Evolutionary conservation across 2,888 invertebrate genomes (phyloP).

Genomic region (Loripinus fragilis): DNA sequence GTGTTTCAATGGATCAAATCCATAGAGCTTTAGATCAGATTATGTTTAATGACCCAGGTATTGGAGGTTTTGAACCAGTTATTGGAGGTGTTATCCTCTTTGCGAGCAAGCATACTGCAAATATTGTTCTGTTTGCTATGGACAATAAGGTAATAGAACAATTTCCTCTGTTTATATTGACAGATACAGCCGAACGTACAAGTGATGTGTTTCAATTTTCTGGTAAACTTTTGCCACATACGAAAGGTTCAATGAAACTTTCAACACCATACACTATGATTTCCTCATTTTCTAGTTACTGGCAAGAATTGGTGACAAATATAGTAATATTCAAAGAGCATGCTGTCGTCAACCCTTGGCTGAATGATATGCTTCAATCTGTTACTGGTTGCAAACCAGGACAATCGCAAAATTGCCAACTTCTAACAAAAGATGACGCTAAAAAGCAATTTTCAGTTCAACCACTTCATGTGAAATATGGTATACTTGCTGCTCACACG

Average conservation of each 20-base stretch:
- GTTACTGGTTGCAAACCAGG: not conserved
- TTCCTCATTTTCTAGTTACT: not conserved
- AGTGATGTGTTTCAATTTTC: not conserved
- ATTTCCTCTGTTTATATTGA: not conserved
- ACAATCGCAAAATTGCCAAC: not conserved
- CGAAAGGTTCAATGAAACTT: not conserved
- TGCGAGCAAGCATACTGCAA: not conserved
- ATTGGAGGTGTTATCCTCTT: not conserved
- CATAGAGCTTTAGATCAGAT: not conserved
- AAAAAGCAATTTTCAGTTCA: not conserved
- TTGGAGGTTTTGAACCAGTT: not conserved
- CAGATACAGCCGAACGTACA: not conserved
- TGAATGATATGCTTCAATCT: not conserved
- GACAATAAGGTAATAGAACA: not conserved
- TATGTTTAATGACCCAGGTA: not conserved
- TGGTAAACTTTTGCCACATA: not conserved
- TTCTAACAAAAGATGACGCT: not conserved
- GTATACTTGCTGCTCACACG: slow-evolving; percentile 35
- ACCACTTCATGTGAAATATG: slow-evolving; percentile 44
- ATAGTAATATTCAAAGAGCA: slow-evolving; percentile 44
- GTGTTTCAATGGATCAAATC: not conserved
- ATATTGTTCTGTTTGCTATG: not conserved
- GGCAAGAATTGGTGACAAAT: not conserved
- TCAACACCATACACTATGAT: not conserved
- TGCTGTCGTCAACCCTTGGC: slow-evolving; percentile 17